A percentile compares a stretch with the other conserved stretches of the same genome.
These are phyloP conservation scores for Nematolebias whitei DNA, from an alignment of 2,113 vertebrate species.

Conservation along the genomic window DNA sequence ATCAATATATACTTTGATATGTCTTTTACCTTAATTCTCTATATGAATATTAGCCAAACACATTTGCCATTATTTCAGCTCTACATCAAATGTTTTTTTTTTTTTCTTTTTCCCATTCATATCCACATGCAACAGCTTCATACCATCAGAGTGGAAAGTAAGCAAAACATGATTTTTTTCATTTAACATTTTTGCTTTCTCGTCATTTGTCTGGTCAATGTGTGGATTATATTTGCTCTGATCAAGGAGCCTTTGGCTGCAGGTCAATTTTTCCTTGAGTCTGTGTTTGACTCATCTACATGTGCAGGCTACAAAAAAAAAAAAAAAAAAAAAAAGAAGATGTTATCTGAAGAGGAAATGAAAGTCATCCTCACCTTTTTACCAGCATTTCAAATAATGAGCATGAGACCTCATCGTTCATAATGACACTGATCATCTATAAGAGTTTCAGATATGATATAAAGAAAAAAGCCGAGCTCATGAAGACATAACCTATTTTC, in stretches of 20 bases:
- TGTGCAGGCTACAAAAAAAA: conserved; percentile 52
- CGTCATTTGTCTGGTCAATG: neutral
- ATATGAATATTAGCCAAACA: no score
- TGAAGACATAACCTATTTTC: conserved; percentile 72
- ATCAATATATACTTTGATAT: neutral
- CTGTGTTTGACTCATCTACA: conserved; percentile 65
- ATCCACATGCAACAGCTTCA: neutral
- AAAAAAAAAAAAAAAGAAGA: conserved; percentile 56
- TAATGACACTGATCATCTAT: conserved; percentile 83
- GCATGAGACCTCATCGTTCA: conserved; percentile 77
- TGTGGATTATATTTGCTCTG: neutral
- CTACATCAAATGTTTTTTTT: neutral
- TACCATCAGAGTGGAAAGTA: neutral
- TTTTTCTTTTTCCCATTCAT: neutral
- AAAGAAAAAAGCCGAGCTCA: conserved; percentile 66
- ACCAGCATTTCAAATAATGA: conserved; percentile 74
- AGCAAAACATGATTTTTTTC: neutral
- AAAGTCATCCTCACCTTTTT: conserved; percentile 74
- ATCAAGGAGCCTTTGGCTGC: conserved; percentile 26
- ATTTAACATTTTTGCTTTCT: neutral
- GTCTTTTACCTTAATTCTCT: neutral
- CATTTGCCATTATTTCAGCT: no score
- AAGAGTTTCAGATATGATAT: conserved; percentile 77
- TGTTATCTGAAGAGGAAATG: conserved; percentile 69
- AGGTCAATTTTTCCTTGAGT: conserved; percentile 50